Conservation (phyloP, 2,113 vertebrate genomes). For the Colius striatus region DNA sequence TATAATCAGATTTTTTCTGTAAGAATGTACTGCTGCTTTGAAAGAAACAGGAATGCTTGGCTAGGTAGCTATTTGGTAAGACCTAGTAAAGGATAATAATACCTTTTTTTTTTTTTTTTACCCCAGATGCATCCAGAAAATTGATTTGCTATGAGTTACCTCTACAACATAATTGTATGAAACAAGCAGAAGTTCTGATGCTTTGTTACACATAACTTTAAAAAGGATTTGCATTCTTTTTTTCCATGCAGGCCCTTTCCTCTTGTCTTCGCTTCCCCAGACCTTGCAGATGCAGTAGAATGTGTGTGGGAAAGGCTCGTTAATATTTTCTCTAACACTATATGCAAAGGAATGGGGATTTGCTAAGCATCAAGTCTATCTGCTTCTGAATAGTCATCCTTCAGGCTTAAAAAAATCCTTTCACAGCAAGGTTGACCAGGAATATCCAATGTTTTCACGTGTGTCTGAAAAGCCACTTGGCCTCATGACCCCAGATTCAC, state of each 20-base stretch:
- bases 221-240: neutral
- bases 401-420: neutral
- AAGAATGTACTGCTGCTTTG: neutral
- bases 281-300: neutral
- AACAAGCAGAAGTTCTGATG: neutral
- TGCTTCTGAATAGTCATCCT: neutral
- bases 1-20: neutral
- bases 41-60: neutral
- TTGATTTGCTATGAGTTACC: neutral
- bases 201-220: neutral
- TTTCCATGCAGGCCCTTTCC: neutral
- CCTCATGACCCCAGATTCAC: neutral
- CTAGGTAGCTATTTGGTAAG: neutral
- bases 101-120: neutral
- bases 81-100: neutral
- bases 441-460: neutral
- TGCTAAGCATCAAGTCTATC: neutral
- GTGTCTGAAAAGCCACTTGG: neutral
- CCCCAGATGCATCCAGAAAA: neutral
- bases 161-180: neutral
- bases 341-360: neutral
- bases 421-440: neutral
- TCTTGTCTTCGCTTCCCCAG: neutral
- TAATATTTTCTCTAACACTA: neutral
- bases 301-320: neutral